phyloP scores from a whole-genome alignment of 2,113 vertebrate genomes.

The Calypte anna region DNA sequence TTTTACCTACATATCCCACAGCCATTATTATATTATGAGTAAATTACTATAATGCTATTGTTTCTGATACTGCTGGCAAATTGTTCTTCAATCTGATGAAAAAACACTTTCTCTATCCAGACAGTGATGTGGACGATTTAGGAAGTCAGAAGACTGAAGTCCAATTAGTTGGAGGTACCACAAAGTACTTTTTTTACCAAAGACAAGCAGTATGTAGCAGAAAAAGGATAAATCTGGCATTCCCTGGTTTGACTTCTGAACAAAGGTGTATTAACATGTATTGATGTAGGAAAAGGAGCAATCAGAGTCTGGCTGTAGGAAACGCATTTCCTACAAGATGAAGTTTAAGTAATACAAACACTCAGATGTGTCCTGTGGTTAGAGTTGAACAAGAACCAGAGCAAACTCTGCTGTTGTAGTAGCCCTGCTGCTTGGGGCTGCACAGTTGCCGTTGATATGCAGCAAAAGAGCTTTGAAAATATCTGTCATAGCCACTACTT shows the following conservation, averaged over 20 bases:
- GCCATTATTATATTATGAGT: background rate
- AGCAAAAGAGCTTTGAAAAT: background rate
- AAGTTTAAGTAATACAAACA: background rate
- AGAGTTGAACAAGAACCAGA: background rate
- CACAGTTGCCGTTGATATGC: background rate
- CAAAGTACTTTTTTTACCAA: background rate
- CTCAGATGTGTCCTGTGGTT: background rate
- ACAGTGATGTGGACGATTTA: background rate
- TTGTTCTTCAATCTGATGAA: background rate
- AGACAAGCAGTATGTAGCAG: background rate
- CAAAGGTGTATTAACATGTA: background rate
- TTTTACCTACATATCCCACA: background rate
- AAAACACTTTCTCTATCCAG: background rate
- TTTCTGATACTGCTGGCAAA: background rate
- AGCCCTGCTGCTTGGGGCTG: background rate
- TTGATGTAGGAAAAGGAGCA: background rate
- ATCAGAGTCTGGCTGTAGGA: background rate
- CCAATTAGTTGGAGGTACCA: conserved; percentile 5
- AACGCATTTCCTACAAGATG: background rate
- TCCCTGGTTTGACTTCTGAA: background rate
- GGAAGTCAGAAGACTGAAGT: conserved; percentile 1
- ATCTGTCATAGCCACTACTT: background rate
- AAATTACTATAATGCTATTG: background rate
- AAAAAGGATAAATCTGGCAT: background rate
- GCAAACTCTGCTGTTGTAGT: background rate